Percentiles rank a stretch among this genome's conserved stretches.
phyloP scores from a whole-genome alignment of 2,888 invertebrate species.

The Sminthurinus aureus region DNA sequence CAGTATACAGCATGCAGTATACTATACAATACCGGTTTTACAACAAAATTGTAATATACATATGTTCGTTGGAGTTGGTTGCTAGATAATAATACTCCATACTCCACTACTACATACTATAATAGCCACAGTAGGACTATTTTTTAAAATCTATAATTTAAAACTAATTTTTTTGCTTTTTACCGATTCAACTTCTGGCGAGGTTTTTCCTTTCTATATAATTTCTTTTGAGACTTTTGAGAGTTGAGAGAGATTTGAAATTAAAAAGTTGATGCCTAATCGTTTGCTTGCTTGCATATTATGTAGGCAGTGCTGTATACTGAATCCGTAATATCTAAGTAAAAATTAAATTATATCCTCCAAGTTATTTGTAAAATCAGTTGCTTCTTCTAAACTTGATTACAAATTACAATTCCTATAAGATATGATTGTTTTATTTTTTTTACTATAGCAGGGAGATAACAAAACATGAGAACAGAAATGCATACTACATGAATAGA shows the following conservation, averaged over 20 bases:
- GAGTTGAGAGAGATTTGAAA: background rate
- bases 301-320: background rate
- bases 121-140: constrained; percentile 8
- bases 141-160: constrained; percentile 12
- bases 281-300: background rate
- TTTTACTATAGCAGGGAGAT: background rate
- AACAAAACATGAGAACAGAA: background rate
- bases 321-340: background rate
- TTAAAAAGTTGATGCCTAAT: background rate
- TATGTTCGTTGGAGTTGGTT: background rate
- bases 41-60: background rate
- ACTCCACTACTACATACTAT: no score
- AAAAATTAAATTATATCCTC: background rate
- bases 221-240: background rate
- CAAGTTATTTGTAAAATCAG: background rate
- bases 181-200: background rate
- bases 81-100: background rate
- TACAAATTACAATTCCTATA: background rate
- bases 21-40: constrained; percentile 8
- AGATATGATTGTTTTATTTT: background rate
- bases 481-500: background rate
- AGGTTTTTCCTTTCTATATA: background rate
- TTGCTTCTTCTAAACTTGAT: background rate
- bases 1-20: no score
- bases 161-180: constrained; percentile 11